Conservation (phyloP, 2,113 vertebrate genomes). For the Serilophus lunatus region DNA sequence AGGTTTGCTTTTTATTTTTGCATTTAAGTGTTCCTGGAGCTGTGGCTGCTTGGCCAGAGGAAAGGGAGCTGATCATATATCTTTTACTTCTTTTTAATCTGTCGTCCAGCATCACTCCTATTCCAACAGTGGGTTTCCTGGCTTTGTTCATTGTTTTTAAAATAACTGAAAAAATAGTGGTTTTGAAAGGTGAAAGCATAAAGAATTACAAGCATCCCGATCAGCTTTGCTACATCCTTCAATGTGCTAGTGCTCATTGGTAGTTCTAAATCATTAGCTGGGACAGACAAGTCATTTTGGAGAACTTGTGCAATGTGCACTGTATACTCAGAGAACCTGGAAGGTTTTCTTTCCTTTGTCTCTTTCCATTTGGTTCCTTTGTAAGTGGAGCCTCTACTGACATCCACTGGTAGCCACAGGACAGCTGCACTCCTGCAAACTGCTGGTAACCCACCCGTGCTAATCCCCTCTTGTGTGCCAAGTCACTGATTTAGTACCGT, state of each 20-base stretch:
- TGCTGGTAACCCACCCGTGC: conserved; percentile 10
- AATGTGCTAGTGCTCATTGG: background rate
- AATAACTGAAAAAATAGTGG: conserved; percentile 4
- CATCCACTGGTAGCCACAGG: conserved; percentile 59
- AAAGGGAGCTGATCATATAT: background rate
- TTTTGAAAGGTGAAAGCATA: conserved; percentile 24
- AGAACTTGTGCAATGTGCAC: background rate
- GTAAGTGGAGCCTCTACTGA: conserved; percentile 53
- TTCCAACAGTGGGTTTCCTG: background rate
- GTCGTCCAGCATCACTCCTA: background rate
- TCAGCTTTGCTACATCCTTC: background rate
- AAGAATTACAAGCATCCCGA: background rate
- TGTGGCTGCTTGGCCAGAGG: background rate
- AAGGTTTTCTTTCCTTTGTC: conserved; percentile 25
- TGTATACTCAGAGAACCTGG: background rate
- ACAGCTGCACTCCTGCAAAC: background rate
- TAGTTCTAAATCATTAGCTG: background rate
- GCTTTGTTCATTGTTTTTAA: conserved; percentile 14
- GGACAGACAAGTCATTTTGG: background rate
- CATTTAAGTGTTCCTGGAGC: background rate
- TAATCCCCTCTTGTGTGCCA: conserved; percentile 38
- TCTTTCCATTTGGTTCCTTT: conserved; percentile 17
- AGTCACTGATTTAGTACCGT: conserved; percentile 55
- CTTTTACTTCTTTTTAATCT: conserved; percentile 28
- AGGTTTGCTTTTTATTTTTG: background rate